A percentile compares a stretch with the other conserved stretches of the same genome.
Conservation (phyloP, 2,888 invertebrate genomes). For the Apotomis betuletana region DNA sequence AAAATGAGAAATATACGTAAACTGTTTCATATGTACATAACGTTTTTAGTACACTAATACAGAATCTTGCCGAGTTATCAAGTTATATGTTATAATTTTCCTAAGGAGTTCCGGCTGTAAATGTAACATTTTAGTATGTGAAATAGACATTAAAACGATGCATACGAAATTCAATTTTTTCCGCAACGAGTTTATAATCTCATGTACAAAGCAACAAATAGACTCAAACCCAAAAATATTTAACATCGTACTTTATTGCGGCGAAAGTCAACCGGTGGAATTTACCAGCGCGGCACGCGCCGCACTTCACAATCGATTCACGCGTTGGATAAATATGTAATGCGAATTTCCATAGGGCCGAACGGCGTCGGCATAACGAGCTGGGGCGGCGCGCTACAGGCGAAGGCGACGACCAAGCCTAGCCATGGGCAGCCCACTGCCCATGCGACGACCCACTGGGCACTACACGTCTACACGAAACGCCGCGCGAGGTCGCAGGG, state of each 20-base stretch:
- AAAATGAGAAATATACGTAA: no score
- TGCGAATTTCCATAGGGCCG: constrained; percentile 46
- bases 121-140: no score
- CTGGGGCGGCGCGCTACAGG: constrained; percentile 39
- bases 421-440: constrained; percentile 42
- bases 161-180: no score
- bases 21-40: no score
- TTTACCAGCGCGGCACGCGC: constrained; percentile 45
- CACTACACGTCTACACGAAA: constrained; percentile 17
- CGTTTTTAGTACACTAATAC: no score
- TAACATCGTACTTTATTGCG: not conserved
- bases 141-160: no score
- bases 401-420: constrained; percentile 24
- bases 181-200: no score
- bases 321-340: constrained; percentile 59
- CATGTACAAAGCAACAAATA: not conserved
- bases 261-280: constrained; percentile 47
- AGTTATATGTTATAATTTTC: no score
- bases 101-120: no score
- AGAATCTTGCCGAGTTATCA: no score
- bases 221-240: not conserved
- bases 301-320: constrained; percentile 47
- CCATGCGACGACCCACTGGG: constrained; percentile 36
- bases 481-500: constrained; percentile 55
- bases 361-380: constrained; percentile 52